Evolutionary conservation across 2,888 invertebrate genomes (phyloP), one percentile per base, ranked within the genome.

Genomic region (Neoaliturus tenellus): DNA sequence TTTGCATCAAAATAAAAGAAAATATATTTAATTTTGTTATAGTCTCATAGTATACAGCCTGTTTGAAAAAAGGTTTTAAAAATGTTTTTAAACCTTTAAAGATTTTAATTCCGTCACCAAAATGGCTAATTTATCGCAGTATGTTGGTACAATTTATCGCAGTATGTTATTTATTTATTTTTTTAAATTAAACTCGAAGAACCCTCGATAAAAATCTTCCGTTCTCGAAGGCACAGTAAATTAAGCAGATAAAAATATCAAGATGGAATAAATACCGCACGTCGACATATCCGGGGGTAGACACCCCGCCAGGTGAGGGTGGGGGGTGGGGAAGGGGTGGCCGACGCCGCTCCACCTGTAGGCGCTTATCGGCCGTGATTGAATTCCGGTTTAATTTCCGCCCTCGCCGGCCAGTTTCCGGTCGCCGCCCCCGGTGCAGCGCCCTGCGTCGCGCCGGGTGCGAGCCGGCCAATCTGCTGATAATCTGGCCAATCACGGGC

Each of bases 371-470:
- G 28, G 28, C 28, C 41, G 39, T 71, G 71, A 71, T 71, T 71
- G 71, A 71, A 71, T 71, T 71, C 71, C 71, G 71, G 39, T 71
- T 71, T 71, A 71, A 71, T 71, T 71, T 71, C 71, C 71, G 71
- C 20, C 39, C 71, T 39, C 14, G 71, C 71, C 71, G 71, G 71
- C 39, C 71, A 31, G 17, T 31, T 62, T 62, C 62, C 62, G 62
- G 25, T 62, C 23, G 17, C 44, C 44, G 44, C 44, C 44, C 23
- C 55, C 55, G 55, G 55, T 3, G 23, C 3, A 2, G 55, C 55
- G 55, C 20, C 55, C 55, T 2, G 51, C 17, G 51, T 20, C 33
- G 69, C 4, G 20, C n/a, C 39, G 39, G 35, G 71, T 1, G 51
- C 20, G 1, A 62, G 31, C 31, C 20, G 62, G 62, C 62, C 62